A percentile compares a stretch with the other conserved stretches of the same genome.
Evolutionary conservation across 2,797 vertebrate species (phyloP).

Genomic region (Coregonus sp.): DNA sequence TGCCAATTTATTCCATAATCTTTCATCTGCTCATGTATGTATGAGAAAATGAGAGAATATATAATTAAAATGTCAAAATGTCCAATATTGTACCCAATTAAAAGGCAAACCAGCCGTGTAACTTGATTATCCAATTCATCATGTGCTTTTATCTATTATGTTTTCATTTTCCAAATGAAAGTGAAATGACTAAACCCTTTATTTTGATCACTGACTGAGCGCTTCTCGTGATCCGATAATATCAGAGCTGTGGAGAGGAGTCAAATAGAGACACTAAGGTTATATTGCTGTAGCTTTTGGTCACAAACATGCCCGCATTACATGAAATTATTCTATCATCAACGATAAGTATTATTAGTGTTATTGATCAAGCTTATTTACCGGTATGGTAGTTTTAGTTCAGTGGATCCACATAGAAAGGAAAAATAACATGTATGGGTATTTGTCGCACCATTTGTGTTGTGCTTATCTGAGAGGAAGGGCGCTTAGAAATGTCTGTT

Average conservation of each 20-base stretch:
- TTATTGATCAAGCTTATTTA: background rate
- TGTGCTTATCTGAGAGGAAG: background rate
- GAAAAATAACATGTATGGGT: background rate
- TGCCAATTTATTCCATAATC: slow-evolving; percentile 39
- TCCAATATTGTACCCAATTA: slow-evolving; percentile 53
- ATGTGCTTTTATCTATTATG: slow-evolving; percentile 27
- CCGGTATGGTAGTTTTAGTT: background rate
- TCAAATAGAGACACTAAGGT: background rate
- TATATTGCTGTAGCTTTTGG: background rate
- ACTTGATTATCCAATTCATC: slow-evolving; percentile 49
- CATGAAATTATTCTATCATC: background rate
- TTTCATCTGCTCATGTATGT: slow-evolving; percentile 41
- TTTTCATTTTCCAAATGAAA: slow-evolving; percentile 31
- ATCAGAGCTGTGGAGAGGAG: background rate
- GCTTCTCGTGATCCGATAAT: background rate
- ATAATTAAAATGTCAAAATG: slow-evolving; percentile 56
- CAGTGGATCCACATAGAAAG: background rate
- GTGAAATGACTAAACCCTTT: background rate
- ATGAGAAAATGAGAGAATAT: slow-evolving; percentile 33
- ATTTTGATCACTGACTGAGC: background rate
- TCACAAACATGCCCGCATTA: background rate
- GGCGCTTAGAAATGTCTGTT: background rate
- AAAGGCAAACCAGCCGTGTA: slow-evolving; percentile 53
- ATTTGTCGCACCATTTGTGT: background rate
- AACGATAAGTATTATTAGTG: background rate